Evolutionary conservation across 2,797 vertebrate species (phyloP).

Genomic region (Melanotaenia maccullochi): DNA sequence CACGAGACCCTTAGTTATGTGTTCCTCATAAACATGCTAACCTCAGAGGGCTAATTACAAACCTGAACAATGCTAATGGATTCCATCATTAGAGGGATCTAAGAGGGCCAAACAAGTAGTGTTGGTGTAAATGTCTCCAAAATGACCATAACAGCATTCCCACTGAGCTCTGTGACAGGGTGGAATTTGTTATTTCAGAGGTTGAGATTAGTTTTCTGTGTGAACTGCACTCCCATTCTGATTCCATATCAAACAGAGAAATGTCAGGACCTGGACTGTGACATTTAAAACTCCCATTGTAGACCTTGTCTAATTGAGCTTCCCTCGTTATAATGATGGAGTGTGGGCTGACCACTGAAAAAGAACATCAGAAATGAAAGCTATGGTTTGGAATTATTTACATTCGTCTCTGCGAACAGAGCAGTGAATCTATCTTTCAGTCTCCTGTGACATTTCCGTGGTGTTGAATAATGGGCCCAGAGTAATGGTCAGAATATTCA

Average conservation of each 20-base stretch:
- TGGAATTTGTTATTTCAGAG: slow-evolving; percentile 71
- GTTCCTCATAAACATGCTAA: slow-evolving; percentile 41
- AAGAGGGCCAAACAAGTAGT: slow-evolving; percentile 7
- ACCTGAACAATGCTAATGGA: slow-evolving; percentile 63
- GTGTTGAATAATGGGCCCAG: slow-evolving; percentile 58
- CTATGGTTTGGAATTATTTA: slow-evolving; percentile 68
- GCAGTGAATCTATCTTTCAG: slow-evolving; percentile 45
- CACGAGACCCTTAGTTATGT: slow-evolving; percentile 22
- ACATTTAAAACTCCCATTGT: slow-evolving; percentile 82
- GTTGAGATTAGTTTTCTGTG: slow-evolving; percentile 76
- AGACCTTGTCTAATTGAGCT: slow-evolving; percentile 83
- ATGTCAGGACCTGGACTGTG: slow-evolving; percentile 83
- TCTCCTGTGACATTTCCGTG: slow-evolving; percentile 72
- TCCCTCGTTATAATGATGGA: slow-evolving; percentile 83
- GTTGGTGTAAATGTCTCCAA: slow-evolving; percentile 52
- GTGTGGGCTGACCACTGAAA: slow-evolving; percentile 59
- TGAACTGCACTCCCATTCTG: slow-evolving; percentile 78
- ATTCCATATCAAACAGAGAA: slow-evolving; percentile 84
- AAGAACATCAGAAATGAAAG: slow-evolving; percentile 69
- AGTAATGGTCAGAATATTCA: slow-evolving; percentile 71
- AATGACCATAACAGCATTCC: slow-evolving; percentile 33
- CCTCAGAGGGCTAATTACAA: slow-evolving; percentile 70
- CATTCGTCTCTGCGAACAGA: slow-evolving; percentile 43
- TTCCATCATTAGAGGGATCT: slow-evolving; percentile 57
- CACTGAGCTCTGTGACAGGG: slow-evolving; percentile 47